These are phyloP conservation scores for Neodontobutis hainanensis DNA, from an alignment of 2,113 vertebrate genomes.

Conservation along the genomic window DNA sequence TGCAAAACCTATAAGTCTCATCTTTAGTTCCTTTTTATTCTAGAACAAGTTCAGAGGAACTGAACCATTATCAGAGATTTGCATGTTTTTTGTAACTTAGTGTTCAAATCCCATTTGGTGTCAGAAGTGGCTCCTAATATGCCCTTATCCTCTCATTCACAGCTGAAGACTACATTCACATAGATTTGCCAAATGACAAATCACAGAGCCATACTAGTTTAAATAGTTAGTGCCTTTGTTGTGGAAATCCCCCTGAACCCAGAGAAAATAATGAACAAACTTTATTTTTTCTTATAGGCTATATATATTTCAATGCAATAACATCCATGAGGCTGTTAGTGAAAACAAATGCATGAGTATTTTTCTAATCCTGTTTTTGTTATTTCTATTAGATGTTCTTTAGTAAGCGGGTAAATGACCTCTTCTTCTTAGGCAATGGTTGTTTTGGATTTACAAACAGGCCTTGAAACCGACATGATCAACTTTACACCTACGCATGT, in stretches of 20 bases:
- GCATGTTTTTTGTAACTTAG: background rate
- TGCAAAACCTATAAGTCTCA: no score
- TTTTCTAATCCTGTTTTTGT: constrained; percentile 23
- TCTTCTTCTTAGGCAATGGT: constrained; percentile 59
- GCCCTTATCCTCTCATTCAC: constrained; percentile 4
- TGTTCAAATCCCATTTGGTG: constrained; percentile 12
- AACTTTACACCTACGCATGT: constrained; percentile 44
- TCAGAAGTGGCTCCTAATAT: constrained; percentile 18
- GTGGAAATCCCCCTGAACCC: background rate
- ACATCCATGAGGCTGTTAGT: no score
- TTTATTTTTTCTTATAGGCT: background rate
- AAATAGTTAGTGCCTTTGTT: background rate
- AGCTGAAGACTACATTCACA: constrained; percentile 29
- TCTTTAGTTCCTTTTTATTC: no score
- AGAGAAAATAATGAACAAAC: background rate
- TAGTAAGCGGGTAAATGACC: constrained; percentile 60
- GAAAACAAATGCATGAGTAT: no score
- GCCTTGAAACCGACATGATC: constrained; percentile 61
- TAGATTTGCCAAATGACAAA: constrained; percentile 26
- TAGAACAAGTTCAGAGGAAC: no score
- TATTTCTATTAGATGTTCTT: constrained; percentile 57
- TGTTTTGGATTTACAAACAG: constrained; percentile 54
- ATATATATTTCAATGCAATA: no score
- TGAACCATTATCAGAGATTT: no score
- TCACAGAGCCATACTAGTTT: background rate